Conservation (phyloP, 2,797 vertebrate genomes). For the Linurgus olivaceus region DNA sequence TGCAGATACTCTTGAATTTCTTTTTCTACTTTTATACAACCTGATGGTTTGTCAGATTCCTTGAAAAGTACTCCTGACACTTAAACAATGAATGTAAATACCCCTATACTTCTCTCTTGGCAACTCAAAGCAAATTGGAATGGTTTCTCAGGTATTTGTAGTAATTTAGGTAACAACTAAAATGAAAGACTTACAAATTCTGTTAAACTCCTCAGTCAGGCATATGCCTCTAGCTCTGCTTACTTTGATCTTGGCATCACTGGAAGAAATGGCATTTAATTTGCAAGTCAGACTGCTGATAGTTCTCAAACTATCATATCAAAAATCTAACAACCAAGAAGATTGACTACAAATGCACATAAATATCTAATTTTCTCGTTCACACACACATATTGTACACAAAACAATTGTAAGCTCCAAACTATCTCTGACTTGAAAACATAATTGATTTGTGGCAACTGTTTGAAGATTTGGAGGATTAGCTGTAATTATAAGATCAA, state of each 20-base stretch:
- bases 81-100: background rate
- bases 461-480: background rate
- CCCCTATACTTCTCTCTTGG: background rate
- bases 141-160: background rate
- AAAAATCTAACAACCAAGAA: background rate
- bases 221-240: background rate
- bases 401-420: background rate
- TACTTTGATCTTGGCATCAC: background rate
- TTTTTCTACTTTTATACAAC: background rate
- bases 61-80: background rate
- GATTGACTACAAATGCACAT: background rate
- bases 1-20: background rate
- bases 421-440: background rate
- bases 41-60: background rate
- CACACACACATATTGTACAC: background rate
- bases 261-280: background rate
- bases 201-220: background rate
- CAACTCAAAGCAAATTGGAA: background rate
- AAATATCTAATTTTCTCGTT: background rate
- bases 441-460: background rate
- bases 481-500: background rate
- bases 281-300: background rate
- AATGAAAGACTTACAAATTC: background rate
- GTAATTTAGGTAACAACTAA: background rate
- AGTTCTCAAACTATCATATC: background rate